phyloP scores from a whole-genome alignment of 2,888 invertebrate genomes.

The Drosophila mercatorum region DNA sequence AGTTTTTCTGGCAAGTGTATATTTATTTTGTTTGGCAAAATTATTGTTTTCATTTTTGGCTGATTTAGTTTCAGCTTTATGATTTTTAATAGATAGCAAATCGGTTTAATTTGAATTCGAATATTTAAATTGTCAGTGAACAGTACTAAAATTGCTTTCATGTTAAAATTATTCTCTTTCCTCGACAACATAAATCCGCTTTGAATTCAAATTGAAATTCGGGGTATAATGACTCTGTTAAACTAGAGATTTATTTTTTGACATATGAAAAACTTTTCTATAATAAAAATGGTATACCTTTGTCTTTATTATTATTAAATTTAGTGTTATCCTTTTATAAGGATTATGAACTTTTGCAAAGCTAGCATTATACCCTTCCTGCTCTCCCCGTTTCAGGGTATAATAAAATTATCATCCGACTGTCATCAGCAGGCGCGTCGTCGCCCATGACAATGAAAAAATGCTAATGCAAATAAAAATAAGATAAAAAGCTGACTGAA shows the following conservation, averaged over 20 bases:
- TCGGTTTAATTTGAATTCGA: not conserved
- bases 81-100: not conserved
- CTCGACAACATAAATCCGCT: not conserved
- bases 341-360: no score
- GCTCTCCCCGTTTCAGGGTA: not conserved
- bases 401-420: conserved; percentile 53
- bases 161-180: not conserved
- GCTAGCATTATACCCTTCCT: not conserved
- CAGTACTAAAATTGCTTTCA: no score
- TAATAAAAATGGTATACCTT: no score
- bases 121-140: not conserved
- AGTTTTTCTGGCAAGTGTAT: no score
- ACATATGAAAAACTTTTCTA: no score
- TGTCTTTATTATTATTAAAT: no score
- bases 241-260: no score
- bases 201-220: not conserved
- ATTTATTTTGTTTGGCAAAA: not conserved
- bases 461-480: conserved; percentile 25
- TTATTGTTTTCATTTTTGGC: not conserved
- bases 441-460: conserved; percentile 60
- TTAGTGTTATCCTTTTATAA: no score
- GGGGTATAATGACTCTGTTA: not conserved
- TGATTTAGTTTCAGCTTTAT: not conserved
- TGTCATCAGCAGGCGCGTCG: conserved; percentile 60
- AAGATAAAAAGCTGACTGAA: conserved; percentile 29